A percentile compares a stretch with the other conserved stretches of the same genome.
Conservation (phyloP, 2,113 vertebrate genomes). For the Festucalex cinctus region DNA sequence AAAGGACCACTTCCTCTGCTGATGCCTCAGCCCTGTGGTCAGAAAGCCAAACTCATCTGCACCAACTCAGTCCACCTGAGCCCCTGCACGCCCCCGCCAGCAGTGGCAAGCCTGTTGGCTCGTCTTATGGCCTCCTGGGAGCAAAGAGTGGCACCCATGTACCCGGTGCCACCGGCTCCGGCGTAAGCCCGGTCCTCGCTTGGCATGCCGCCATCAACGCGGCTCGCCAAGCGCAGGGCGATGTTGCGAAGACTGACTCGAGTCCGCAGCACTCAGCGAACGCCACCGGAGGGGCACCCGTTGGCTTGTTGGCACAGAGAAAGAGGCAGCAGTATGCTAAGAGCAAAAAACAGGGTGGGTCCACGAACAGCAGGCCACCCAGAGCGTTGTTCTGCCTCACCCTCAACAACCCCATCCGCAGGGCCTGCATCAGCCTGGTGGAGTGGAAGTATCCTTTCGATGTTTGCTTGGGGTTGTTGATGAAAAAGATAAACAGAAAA, state of each 20-base stretch:
- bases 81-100: slow-evolving; percentile 64
- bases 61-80: slow-evolving; percentile 73
- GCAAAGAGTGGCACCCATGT: slow-evolving; percentile 32
- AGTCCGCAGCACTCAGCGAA: slow-evolving; percentile 61
- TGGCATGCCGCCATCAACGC: slow-evolving; percentile 94
- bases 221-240: slow-evolving; percentile 85
- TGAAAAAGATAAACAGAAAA: background rate
- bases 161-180: slow-evolving; percentile 7
- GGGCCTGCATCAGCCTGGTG: slow-evolving; percentile 98
- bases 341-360: slow-evolving; percentile 97
- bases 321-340: slow-evolving; percentile 98
- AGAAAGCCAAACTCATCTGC: slow-evolving; percentile 78
- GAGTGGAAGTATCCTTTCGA: slow-evolving; percentile 98
- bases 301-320: slow-evolving; percentile 90
- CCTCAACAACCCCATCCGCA: slow-evolving; percentile 97
- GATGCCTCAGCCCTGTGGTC: slow-evolving; percentile 81
- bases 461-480: background rate
- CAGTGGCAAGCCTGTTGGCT: slow-evolving; percentile 55
- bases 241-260: slow-evolving; percentile 61
- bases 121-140: slow-evolving; percentile 51
- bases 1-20: slow-evolving; percentile 79
- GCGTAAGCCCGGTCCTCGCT: slow-evolving; percentile 74
- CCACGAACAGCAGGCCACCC: slow-evolving; percentile 88
- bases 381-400: slow-evolving; percentile 97
- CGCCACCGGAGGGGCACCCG: slow-evolving; percentile 67